A percentile compares a stretch with the other conserved stretches of the same genome.
Evolutionary conservation across 2,797 vertebrate species (phyloP).

Genomic region (Hyperoplus lanceolatus): DNA sequence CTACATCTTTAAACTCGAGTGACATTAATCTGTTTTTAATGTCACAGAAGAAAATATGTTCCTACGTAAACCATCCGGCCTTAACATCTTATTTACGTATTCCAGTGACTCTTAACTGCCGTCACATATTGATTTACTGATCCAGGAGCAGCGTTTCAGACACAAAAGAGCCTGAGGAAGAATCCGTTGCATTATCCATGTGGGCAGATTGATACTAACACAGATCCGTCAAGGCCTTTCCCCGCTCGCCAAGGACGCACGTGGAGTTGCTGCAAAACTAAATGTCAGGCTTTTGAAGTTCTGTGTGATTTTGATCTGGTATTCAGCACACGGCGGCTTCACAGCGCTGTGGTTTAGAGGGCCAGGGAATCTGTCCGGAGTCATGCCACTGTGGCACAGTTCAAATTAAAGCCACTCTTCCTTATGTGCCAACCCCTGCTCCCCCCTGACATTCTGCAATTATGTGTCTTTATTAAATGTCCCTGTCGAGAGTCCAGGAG

Average conservation of each 20-base stretch:
- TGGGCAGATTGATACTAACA: conserved; percentile 9
- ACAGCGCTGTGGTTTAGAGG: not conserved
- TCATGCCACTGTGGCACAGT: not conserved
- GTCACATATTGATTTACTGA: conserved; percentile 23
- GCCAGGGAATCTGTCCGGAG: not conserved
- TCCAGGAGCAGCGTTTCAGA: conserved; percentile 25
- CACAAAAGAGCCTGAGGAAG: conserved; percentile 15
- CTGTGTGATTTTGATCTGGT: not conserved
- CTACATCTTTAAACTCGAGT: not conserved
- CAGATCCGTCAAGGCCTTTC: conserved; percentile 17
- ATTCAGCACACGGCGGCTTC: conserved; percentile 17
- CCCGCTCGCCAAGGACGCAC: conserved; percentile 7
- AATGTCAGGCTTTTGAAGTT: conserved; percentile 30
- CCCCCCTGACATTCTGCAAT: conserved; percentile 29
- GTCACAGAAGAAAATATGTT: not conserved
- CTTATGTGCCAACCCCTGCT: conserved; percentile 9
- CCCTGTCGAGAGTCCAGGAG: not conserved
- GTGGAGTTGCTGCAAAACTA: not conserved
- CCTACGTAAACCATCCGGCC: not conserved
- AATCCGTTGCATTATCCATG: conserved; percentile 44
- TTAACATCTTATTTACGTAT: not conserved
- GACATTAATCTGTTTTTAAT: not conserved
- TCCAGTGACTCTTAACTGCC: not conserved
- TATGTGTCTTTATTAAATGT: conserved; percentile 40
- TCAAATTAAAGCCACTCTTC: conserved; percentile 29